Evolutionary conservation across 2,113 vertebrate genomes (phyloP).

Genomic region (Antennarius striatus): DNA sequence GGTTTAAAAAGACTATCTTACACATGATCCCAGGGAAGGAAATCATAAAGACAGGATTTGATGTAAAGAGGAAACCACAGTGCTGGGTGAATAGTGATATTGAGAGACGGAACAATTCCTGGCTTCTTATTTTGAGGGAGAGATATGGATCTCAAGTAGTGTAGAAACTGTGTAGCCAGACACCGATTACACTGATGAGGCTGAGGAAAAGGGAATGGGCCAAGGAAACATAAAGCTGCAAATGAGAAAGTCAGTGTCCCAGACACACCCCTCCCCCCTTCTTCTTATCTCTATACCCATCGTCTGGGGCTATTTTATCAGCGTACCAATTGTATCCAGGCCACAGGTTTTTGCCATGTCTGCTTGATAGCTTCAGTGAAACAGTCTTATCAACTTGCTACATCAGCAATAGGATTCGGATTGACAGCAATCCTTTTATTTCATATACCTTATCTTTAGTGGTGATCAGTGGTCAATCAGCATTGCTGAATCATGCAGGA

Average conservation of each 20-base stretch:
- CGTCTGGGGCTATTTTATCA: slow-evolving; percentile 60
- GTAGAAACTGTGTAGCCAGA: slow-evolving; percentile 38
- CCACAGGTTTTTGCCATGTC: slow-evolving; percentile 28
- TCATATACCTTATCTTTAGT: not conserved
- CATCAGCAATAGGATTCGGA: not conserved
- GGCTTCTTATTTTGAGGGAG: slow-evolving; percentile 61
- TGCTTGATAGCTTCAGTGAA: slow-evolving; percentile 23
- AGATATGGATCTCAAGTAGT: slow-evolving; percentile 62
- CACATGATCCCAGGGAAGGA: slow-evolving; percentile 53
- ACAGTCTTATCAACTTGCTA: slow-evolving; percentile 7
- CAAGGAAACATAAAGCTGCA: slow-evolving; percentile 59
- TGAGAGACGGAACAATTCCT: slow-evolving; percentile 73
- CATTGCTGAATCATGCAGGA: not conserved
- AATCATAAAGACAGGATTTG: slow-evolving; percentile 64
- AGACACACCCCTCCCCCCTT: slow-evolving; percentile 37
- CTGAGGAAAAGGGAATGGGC: slow-evolving; percentile 48
- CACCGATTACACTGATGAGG: slow-evolving; percentile 33
- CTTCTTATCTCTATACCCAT: slow-evolving; percentile 64
- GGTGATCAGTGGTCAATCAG: not conserved
- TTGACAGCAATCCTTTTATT: not conserved
- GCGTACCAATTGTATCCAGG: slow-evolving; percentile 48
- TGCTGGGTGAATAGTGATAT: slow-evolving; percentile 64
- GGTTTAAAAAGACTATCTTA: slow-evolving; percentile 41
- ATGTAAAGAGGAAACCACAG: slow-evolving; percentile 68
- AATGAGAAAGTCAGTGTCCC: slow-evolving; percentile 59